These are phyloP conservation scores for Hydrozoanthus gracilis DNA, from an alignment of 92 coral and sea anemone genomes.

Conservation along the genomic window DNA sequence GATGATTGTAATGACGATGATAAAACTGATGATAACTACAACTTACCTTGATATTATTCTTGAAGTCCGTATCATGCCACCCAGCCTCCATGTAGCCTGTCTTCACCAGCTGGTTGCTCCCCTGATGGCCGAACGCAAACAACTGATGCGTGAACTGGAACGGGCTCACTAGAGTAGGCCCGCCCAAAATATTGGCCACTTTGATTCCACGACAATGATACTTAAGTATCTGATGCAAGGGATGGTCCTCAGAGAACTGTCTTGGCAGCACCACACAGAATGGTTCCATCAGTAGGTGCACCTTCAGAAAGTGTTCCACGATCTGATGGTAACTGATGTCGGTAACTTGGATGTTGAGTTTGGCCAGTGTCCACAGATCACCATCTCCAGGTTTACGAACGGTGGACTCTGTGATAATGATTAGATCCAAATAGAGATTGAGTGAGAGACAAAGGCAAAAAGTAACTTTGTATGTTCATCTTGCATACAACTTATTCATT, in stretches of 20 bases:
- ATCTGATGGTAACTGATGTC: too few relatives aligned
- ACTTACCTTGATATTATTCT: constrained; percentile 41
- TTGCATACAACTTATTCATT: too few relatives aligned
- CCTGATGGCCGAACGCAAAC: constrained; percentile 39
- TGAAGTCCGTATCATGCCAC: constrained; percentile 56
- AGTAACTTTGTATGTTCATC: too few relatives aligned
- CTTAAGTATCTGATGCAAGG: constrained; percentile 38
- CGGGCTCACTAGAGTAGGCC: constrained; percentile 8
- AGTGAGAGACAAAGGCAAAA: too few relatives aligned
- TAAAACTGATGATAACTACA: neutral
- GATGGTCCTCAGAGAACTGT: constrained; percentile 16
- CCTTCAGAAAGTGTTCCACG: too few relatives aligned
- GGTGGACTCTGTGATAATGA: too few relatives aligned
- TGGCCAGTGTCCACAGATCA: too few relatives aligned
- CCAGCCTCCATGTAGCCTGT: constrained; percentile 17
- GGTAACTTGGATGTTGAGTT: too few relatives aligned
- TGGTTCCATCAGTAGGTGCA: neutral
- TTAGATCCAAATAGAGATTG: too few relatives aligned
- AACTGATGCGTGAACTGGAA: neutral
- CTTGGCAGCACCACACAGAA: neutral
- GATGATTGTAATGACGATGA: too few relatives aligned
- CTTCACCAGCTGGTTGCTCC: constrained; percentile 43
- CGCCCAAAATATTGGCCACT: constrained; percentile 37
- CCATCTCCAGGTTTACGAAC: too few relatives aligned
- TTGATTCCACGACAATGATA: constrained; percentile 47